Percentiles rank a stretch among this genome's conserved stretches.
These are phyloP conservation scores for Eurypyga helias DNA, from an alignment of 2,113 vertebrate genomes.

Conservation along the genomic window DNA sequence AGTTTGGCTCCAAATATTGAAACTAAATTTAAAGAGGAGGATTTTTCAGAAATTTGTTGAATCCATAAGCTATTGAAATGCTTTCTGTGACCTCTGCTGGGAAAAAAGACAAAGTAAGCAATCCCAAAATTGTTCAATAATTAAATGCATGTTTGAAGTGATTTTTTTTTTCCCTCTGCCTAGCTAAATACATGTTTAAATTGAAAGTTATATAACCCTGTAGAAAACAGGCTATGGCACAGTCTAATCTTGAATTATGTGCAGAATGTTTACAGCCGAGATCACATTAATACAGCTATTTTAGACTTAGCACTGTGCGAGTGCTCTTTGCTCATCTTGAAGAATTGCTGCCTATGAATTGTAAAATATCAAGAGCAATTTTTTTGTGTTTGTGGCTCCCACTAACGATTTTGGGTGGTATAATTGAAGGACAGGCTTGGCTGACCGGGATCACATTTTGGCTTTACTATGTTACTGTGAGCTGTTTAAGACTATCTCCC, in stretches of 20 bases:
- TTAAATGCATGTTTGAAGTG: not conserved
- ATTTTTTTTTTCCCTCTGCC: not conserved
- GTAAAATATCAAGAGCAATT: not conserved
- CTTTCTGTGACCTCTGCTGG: not conserved
- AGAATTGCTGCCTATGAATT: not conserved
- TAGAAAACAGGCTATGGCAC: not conserved
- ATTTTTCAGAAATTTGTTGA: constrained; percentile 41
- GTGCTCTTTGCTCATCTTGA: not conserved
- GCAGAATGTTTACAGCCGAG: not conserved
- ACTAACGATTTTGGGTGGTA: not conserved
- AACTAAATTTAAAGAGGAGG: constrained; percentile 18
- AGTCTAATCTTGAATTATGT: not conserved
- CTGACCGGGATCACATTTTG: not conserved
- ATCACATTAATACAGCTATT: constrained; percentile 17
- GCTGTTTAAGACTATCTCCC: not conserved
- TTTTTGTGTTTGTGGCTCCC: not conserved
- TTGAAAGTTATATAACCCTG: constrained; percentile 14
- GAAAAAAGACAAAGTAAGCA: not conserved
- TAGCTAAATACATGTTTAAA: constrained; percentile 32
- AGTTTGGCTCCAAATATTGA: constrained; percentile 57
- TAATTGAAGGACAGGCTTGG: not conserved
- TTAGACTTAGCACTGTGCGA: not conserved
- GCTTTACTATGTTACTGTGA: not conserved
- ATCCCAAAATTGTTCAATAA: constrained; percentile 26
- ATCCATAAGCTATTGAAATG: constrained; percentile 1